phyloP scores from a whole-genome alignment of 2,113 vertebrate genomes.

The Ibidorhyncha struthersii region DNA sequence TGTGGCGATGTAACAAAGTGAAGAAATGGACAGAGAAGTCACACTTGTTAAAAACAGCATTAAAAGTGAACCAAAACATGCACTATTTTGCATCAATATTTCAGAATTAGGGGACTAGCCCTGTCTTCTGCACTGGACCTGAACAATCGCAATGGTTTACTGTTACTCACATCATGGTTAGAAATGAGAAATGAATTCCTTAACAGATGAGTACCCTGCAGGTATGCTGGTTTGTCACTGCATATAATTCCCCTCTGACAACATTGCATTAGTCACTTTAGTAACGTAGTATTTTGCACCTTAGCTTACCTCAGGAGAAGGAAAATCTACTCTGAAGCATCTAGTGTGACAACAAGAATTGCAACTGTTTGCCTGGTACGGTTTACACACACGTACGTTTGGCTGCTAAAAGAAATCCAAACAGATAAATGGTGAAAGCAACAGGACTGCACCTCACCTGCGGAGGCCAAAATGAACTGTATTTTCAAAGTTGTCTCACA shows the following conservation, averaged over 20 bases:
- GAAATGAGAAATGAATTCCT: constrained; percentile 59
- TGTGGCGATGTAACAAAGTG: not conserved
- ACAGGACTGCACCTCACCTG: not conserved
- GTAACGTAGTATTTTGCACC: constrained; percentile 52
- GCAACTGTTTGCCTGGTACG: not conserved
- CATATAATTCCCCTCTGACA: constrained; percentile 52
- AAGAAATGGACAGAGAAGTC: not conserved
- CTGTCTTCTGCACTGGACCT: not conserved
- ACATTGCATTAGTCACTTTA: constrained; percentile 58
- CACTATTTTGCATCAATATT: not conserved
- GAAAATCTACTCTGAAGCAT: constrained; percentile 19
- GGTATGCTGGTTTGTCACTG: not conserved
- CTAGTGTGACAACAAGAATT: not conserved
- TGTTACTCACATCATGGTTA: constrained; percentile 43
- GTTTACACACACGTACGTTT: fast-evolving
- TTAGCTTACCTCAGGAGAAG: constrained; percentile 39
- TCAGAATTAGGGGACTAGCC: not conserved
- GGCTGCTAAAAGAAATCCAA: not conserved
- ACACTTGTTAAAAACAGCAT: not conserved
- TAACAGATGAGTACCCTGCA: constrained; percentile 57
- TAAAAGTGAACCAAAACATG: not conserved
- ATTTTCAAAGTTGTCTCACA: not conserved
- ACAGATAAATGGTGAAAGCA: not conserved
- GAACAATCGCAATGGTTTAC: constrained; percentile 8
- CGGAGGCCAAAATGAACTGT: not conserved